Conservation (phyloP, 2,888 invertebrate genomes). For the Heteropelma amictum region DNA sequence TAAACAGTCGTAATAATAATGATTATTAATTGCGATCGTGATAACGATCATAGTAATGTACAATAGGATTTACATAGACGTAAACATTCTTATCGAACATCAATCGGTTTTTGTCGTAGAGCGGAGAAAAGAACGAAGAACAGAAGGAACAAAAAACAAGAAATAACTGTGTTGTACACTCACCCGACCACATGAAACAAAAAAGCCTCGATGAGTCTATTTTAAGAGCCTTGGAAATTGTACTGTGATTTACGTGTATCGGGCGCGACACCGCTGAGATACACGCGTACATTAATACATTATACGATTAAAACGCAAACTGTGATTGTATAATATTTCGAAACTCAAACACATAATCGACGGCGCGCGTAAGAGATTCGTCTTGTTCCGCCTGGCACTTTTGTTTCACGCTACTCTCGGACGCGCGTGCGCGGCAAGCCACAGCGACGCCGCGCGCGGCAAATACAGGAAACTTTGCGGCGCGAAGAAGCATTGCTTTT, state of each 20-base stretch:
- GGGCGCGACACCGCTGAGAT: constrained; percentile 60
- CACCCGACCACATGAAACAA: constrained; percentile 63
- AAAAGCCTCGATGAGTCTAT: constrained; percentile 53
- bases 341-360: neutral
- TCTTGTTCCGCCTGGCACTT: constrained; percentile 9
- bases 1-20: constrained; percentile 21
- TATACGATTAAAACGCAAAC: constrained; percentile 58
- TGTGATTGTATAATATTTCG: constrained; percentile 58
- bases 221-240: constrained; percentile 64
- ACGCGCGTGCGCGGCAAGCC: neutral
- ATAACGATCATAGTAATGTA: constrained; percentile 39
- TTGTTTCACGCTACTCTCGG: neutral
- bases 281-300: constrained; percentile 57
- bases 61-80: constrained; percentile 51
- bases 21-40: constrained; percentile 25
- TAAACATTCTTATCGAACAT: constrained; percentile 55
- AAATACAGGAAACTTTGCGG: neutral
- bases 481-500: neutral
- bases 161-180: constrained; percentile 49
- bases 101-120: constrained; percentile 44
- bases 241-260: constrained; percentile 70
- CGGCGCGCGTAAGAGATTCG: constrained; percentile 14
- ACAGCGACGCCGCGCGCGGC: neutral
- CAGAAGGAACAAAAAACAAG: constrained; percentile 25
- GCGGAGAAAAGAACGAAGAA: constrained; percentile 19